Conservation (phyloP, 2,797 vertebrate species). For the Catamblyrhynchus diadema region DNA sequence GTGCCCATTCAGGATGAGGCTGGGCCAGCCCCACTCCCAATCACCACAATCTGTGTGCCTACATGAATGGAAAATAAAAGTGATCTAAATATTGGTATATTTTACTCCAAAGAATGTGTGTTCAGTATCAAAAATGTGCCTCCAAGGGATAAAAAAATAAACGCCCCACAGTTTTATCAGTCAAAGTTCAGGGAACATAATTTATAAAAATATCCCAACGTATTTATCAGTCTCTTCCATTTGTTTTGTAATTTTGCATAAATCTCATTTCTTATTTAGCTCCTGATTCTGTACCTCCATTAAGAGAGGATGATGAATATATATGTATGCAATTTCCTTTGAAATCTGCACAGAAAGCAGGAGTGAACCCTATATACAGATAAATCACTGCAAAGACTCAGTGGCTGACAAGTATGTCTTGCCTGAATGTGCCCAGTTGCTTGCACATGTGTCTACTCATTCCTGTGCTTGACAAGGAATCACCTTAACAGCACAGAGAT, state of each 20-base stretch:
- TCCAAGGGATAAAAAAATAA: not conserved
- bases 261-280: not conserved
- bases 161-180: not conserved
- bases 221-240: not conserved
- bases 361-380: constrained; percentile 5
- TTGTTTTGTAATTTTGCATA: not conserved
- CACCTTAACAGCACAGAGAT: constrained; percentile 3
- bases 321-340: constrained; percentile 32
- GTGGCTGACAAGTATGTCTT: constrained; percentile 19
- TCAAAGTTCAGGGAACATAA: not conserved
- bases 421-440: constrained; percentile 15
- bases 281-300: not conserved
- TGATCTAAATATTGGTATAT: not conserved
- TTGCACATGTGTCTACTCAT: constrained; percentile 21
- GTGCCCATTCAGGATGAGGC: not conserved
- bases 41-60: not conserved
- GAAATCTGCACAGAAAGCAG: constrained; percentile 15
- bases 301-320: not conserved
- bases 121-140: not conserved
- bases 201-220: not conserved
- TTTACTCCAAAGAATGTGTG: not conserved
- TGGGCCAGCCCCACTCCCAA: not conserved
- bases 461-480: constrained; percentile 27
- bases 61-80: not conserved
- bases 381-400: constrained; percentile 22